These are phyloP conservation scores for Trachelus tabidus DNA, from an alignment of 2,888 invertebrate genomes.

Conservation along the genomic window DNA sequence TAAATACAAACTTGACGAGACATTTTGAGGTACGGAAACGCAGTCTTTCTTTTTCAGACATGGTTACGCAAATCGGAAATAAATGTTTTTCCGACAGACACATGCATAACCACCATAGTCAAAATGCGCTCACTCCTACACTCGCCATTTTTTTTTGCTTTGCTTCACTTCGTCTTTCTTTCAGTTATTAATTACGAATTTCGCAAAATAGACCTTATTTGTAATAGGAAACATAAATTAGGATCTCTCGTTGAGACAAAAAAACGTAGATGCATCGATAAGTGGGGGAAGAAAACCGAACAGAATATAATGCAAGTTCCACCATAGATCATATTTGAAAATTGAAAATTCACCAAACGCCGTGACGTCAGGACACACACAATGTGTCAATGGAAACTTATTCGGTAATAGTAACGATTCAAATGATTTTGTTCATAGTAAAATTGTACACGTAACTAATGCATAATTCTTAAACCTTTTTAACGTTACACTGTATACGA, in stretches of 20 bases:
- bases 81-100: neutral
- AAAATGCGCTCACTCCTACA: too few species aligned
- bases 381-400: too few species aligned
- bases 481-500: neutral
- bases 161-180: too few species aligned
- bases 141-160: too few species aligned
- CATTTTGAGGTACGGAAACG: conserved; percentile 38
- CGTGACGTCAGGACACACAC: too few species aligned
- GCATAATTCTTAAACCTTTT: neutral
- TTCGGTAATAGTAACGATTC: too few species aligned
- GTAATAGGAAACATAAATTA: neutral
- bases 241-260: neutral
- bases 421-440: neutral
- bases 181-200: neutral
- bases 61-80: conserved; percentile 20
- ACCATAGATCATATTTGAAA: too few species aligned
- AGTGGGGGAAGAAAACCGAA: neutral
- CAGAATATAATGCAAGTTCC: neutral
- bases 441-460: neutral
- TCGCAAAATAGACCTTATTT: neutral
- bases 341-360: too few species aligned
- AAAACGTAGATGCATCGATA: neutral
- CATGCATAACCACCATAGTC: neutral
- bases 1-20: conserved; percentile 41
- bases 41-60: conserved; percentile 42